These are phyloP conservation scores for Mobula hypostoma DNA, from an alignment of 2,113 vertebrate species.

Conservation along the genomic window DNA sequence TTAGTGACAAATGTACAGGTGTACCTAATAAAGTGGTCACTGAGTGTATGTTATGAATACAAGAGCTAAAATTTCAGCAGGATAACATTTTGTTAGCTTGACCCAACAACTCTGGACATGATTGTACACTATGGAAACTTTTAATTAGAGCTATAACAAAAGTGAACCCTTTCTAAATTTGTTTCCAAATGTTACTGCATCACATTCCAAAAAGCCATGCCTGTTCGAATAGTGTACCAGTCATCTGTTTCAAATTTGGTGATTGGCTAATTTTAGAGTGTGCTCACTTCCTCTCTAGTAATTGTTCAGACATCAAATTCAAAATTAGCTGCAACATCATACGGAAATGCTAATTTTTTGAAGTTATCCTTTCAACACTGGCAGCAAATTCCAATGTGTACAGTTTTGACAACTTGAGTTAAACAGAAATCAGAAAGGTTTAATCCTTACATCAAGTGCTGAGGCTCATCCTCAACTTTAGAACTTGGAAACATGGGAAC, in stretches of 20 bases:
- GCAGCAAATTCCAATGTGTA: neutral
- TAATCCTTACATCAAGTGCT: neutral
- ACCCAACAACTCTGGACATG: neutral
- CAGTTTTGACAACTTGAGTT: neutral
- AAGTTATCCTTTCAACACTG: neutral
- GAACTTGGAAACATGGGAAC: too few species aligned
- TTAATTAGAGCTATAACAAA: neutral
- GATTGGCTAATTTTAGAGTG: slow-evolving; percentile 22
- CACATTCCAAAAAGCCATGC: neutral
- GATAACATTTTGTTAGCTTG: neutral
- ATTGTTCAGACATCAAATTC: slow-evolving; percentile 25
- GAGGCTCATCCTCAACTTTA: neutral
- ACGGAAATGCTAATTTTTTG: neutral
- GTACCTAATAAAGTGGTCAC: too few species aligned
- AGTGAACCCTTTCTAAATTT: slow-evolving; percentile 12
- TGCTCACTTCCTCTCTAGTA: neutral
- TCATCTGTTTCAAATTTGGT: slow-evolving; percentile 33
- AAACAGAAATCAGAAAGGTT: neutral
- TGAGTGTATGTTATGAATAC: too few species aligned
- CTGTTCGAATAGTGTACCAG: neutral
- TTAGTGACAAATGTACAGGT: too few species aligned
- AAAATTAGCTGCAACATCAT: slow-evolving; percentile 5
- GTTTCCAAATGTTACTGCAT: slow-evolving; percentile 16
- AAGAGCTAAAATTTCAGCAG: neutral
- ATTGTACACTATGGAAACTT: neutral